These are phyloP conservation scores for Stylophora pistillata DNA, from an alignment of 64 coral and sea anemone genomes.

Conservation along the genomic window DNA sequence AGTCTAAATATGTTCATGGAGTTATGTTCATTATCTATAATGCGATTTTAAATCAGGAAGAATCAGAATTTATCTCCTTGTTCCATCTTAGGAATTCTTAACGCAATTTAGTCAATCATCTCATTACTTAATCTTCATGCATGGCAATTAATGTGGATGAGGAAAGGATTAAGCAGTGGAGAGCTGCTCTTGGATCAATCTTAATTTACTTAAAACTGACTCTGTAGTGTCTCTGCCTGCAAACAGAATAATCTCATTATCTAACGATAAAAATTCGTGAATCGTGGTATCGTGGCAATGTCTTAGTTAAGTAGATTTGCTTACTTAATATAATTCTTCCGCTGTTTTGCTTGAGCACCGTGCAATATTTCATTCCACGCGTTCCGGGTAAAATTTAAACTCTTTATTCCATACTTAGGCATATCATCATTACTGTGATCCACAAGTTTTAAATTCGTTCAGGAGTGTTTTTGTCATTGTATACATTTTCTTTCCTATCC, in stretches of 20 bases:
- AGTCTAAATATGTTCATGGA: background rate
- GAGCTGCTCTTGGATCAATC: slow-evolving; percentile 33
- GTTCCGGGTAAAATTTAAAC: background rate
- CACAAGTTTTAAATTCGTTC: background rate
- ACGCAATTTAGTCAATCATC: slow-evolving; percentile 42
- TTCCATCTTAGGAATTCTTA: slow-evolving; percentile 28
- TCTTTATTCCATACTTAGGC: background rate
- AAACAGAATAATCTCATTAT: slow-evolving; percentile 25
- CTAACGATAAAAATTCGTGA: background rate
- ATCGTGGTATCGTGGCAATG: background rate
- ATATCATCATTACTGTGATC: background rate
- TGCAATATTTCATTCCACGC: background rate
- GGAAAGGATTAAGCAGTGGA: slow-evolving; percentile 26
- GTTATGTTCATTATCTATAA: slow-evolving; percentile 14
- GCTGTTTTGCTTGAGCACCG: background rate
- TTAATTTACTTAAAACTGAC: slow-evolving; percentile 14
- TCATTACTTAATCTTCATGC: background rate
- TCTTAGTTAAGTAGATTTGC: background rate
- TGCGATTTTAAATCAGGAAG: background rate
- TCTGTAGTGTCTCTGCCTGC: background rate
- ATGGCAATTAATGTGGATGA: slow-evolving; percentile 26
- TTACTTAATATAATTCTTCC: background rate
- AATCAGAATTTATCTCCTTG: slow-evolving; percentile 15
- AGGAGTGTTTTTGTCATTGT: background rate
- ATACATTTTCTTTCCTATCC: no score